Evolutionary conservation across 2,797 vertebrate genomes (phyloP).

Genomic region (Phylloscopus collybita): DNA sequence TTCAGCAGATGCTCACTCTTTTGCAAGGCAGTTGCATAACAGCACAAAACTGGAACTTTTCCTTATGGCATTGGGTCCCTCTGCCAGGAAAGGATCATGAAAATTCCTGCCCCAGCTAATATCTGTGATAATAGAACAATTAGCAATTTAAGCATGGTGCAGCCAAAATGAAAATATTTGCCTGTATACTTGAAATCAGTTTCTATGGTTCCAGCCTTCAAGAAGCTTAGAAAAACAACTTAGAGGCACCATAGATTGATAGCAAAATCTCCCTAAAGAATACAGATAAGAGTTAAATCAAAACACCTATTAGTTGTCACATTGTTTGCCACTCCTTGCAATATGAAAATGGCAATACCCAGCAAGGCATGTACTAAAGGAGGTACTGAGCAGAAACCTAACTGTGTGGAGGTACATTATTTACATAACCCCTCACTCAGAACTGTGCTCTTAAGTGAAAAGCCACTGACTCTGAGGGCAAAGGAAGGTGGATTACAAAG

Average conservation of each 20-base stretch:
- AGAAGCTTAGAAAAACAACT: background rate
- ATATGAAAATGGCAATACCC: background rate
- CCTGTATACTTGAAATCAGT: background rate
- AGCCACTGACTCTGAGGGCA: background rate
- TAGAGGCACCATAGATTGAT: background rate
- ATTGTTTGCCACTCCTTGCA: background rate
- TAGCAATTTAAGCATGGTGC: background rate
- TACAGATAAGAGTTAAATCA: background rate
- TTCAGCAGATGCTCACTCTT: constrained; percentile 2
- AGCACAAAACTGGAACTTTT: background rate
- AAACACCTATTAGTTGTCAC: background rate
- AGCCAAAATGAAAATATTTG: background rate
- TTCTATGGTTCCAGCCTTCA: background rate
- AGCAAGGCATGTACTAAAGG: background rate
- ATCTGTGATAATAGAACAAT: background rate
- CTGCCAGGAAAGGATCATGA: background rate
- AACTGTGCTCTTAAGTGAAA: background rate
- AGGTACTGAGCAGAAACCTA: background rate
- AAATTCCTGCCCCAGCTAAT: background rate
- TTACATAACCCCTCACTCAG: background rate
- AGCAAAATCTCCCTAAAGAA: background rate
- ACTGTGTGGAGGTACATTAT: background rate
- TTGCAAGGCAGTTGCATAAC: constrained; percentile 4
- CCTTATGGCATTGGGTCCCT: background rate
- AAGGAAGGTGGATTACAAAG: background rate